Conservation (phyloP, 2,113 vertebrate species). For the Tilapia sparmanii region DNA sequence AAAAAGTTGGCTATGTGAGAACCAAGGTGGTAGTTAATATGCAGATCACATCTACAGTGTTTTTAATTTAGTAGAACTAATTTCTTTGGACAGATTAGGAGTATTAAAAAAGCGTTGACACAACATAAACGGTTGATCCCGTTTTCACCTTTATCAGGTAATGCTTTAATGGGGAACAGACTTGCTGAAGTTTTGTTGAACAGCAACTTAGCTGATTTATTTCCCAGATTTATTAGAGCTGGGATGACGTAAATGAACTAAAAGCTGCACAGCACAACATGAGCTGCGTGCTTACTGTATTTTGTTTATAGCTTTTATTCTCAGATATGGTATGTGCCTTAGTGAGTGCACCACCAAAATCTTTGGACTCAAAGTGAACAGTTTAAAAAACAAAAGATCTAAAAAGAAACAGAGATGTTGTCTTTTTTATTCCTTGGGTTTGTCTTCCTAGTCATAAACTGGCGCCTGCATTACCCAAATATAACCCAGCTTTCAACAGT, state of each 20-base stretch:
- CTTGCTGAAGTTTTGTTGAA: neutral
- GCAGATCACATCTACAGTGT: conserved; percentile 8
- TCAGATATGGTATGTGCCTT: neutral
- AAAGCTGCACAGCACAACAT: neutral
- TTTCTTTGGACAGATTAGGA: neutral
- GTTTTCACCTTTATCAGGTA: neutral
- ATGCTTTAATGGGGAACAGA: neutral
- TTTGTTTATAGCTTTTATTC: neutral
- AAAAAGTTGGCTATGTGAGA: neutral
- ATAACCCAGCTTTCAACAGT: neutral
- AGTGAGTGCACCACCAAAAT: neutral
- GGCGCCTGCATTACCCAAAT: neutral
- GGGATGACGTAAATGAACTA: neutral
- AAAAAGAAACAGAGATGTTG: neutral
- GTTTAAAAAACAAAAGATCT: neutral
- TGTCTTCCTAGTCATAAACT: neutral
- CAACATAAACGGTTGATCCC: neutral
- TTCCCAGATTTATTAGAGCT: neutral
- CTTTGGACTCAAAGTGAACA: neutral
- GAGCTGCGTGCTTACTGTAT: neutral
- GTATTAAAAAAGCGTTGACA: neutral
- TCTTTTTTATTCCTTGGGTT: neutral
- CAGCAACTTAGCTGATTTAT: neutral
- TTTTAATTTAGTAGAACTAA: neutral
- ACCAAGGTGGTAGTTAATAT: conserved; percentile 8